Conservation (phyloP, 1,140 invertebrate genomes). For the Leucophenga varia region DNA sequence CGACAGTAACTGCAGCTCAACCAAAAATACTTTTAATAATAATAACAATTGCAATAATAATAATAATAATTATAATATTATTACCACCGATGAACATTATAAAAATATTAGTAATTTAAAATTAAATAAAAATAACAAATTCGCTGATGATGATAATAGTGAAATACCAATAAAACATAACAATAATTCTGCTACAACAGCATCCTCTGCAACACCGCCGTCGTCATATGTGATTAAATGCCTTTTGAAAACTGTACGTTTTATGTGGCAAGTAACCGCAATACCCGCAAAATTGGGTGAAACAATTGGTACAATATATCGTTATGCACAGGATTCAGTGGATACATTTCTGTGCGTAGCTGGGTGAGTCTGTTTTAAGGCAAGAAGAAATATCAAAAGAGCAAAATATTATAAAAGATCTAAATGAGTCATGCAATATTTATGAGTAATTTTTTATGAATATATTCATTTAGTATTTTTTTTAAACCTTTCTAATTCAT, state of each 20-base stretch:
- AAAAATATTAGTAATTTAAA: constrained; percentile 1
- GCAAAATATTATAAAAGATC: too few species aligned
- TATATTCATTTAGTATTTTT: neutral
- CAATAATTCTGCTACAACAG: neutral
- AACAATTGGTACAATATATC: constrained; percentile 48
- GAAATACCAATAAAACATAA: neutral
- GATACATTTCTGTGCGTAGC: constrained; percentile 53
- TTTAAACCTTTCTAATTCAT: constrained; percentile 11
- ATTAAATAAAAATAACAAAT: neutral
- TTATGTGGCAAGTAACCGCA: constrained; percentile 56
- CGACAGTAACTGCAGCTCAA: too few species aligned
- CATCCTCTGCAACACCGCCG: constrained; percentile 7
- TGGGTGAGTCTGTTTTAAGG: constrained; percentile 39
- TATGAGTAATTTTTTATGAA: neutral
- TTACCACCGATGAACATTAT: constrained; percentile 12
- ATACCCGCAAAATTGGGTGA: constrained; percentile 54
- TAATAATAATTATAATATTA: constrained; percentile 11
- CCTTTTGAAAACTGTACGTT: constrained; percentile 47
- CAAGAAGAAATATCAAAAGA: too few species aligned
- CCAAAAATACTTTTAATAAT: too few species aligned
- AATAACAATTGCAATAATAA: constrained; percentile 16
- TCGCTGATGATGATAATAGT: neutral
- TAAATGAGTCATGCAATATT: too few species aligned
- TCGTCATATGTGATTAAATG: constrained; percentile 52
- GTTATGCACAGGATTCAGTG: constrained; percentile 52